phyloP scores from a whole-genome alignment of 2,888 invertebrate species.

The Cataglyphis albicans region DNA sequence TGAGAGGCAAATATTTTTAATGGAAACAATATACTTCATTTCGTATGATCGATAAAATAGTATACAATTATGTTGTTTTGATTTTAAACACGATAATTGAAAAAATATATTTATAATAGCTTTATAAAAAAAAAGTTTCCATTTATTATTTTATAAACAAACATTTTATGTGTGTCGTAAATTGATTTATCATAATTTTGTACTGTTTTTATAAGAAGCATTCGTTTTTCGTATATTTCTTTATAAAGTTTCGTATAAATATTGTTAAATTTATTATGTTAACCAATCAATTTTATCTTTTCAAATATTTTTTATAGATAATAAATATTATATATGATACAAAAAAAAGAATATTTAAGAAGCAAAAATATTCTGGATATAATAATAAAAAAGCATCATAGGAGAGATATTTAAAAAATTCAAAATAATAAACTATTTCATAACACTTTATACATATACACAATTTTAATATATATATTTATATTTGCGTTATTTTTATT shows the following conservation, averaged over 20 bases:
- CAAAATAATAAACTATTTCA: background rate
- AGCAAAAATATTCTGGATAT: background rate
- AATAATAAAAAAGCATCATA: background rate
- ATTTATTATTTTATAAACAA: slow-evolving; percentile 2
- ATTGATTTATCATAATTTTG: background rate
- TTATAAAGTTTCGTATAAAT: background rate
- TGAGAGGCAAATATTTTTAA: slow-evolving; percentile 30
- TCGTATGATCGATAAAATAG: slow-evolving; percentile 15
- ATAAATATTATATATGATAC: background rate
- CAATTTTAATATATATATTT: background rate
- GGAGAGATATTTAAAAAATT: slow-evolving; percentile 3
- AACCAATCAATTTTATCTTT: background rate
- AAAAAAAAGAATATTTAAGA: background rate
- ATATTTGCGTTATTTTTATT: background rate
- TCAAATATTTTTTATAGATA: background rate
- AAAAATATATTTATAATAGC: slow-evolving; percentile 16
- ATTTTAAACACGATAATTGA: slow-evolving; percentile 3
- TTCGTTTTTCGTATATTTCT: background rate
- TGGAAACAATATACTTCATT: slow-evolving; percentile 37
- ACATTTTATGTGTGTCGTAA: background rate
- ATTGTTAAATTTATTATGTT: background rate
- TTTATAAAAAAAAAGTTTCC: slow-evolving; percentile 5
- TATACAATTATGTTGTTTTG: background rate
- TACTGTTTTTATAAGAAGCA: background rate
- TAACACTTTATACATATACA: background rate